Evolutionary conservation across 2,113 vertebrate genomes (phyloP).

Genomic region (Trichomycterus rosablanca): DNA sequence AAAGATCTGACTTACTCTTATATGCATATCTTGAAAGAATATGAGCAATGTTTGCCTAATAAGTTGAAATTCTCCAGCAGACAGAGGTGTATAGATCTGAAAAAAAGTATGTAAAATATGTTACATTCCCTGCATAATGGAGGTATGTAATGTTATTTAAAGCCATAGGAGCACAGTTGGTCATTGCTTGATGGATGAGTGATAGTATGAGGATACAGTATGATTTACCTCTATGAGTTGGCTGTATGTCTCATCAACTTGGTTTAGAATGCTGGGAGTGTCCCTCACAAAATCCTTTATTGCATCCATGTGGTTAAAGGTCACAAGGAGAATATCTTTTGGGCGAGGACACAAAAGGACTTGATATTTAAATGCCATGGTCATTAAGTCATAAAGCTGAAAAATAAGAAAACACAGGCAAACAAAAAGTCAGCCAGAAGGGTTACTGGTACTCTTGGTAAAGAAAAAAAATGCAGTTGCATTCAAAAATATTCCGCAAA

Average conservation of each 20-base stretch:
- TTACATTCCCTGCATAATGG: not conserved
- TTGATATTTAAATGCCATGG: conserved; percentile 99
- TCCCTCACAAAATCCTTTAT: conserved; percentile 90
- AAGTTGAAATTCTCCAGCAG: conserved; percentile 87
- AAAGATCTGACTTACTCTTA: conserved; percentile 76
- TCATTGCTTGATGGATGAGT: not conserved
- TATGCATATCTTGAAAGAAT: conserved; percentile 98
- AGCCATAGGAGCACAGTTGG: not conserved
- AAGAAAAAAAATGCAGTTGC: too few species aligned
- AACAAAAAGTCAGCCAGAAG: not conserved
- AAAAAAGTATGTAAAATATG: not conserved
- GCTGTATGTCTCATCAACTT: conserved; percentile 85
- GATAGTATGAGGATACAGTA: too few species aligned
- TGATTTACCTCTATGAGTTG: conserved; percentile 79
- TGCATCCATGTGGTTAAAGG: conserved; percentile 94
- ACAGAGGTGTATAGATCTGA: conserved; percentile 74
- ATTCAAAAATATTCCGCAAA: too few species aligned
- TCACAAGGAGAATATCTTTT: conserved; percentile 88
- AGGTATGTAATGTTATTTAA: not conserved
- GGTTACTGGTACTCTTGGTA: too few species aligned
- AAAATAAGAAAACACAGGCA: conserved; percentile 27
- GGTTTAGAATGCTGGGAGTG: conserved; percentile 79
- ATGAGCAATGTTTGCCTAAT: conserved; percentile 91
- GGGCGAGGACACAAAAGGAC: conserved; percentile 88
- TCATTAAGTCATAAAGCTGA: conserved; percentile 98